Evolutionary conservation across 2,113 vertebrate species (phyloP), one percentile per base, ranked within the genome.

Genomic region (Eulemur rufifrons): DNA sequence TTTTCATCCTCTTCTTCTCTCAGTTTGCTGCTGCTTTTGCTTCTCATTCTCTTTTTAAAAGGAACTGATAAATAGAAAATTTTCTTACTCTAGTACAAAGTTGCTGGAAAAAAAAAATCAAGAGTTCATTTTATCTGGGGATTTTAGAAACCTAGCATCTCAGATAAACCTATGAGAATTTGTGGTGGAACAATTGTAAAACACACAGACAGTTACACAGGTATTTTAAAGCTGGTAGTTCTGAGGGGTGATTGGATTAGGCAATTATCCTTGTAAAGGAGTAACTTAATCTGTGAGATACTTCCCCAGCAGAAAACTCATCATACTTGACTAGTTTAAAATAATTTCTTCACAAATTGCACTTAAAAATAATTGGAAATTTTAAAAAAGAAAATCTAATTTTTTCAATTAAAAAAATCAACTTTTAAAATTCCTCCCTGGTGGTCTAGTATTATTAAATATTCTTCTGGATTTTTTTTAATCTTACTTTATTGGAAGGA

Each of bases 371-470:
- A 98, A 98, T 98, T 97, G 98, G 92, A 98, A 98, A 98, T 96
- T 97, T 96, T 83, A 45, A 97, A 94, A 98, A 98, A 98, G 94
- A 95, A 92, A 98, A 98, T 98, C 68, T 94, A 98, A 98, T 99
- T 98, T 99, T 99, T 98, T 98, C 98, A 98, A 98, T 98, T 98
- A 89, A 98, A 98, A 98, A 98, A 97, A 98, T 98, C 94, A 98
- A 98, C 98, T 98, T 99, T 98, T 86, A 96, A 98, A 98, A 98
- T 98, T 98, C 93, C 95, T 98, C 98, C 98, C 98, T 98, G 98
- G 99, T 99, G 98, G 99, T 98, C 98, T 92, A 84, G 95, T 98
- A 98, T 99, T 99, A 99, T 99, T 99, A 99, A 99, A 99, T 99
- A 99, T 98, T 98, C 98, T 97, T 97, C 97, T 98, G 98, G 97